Base-by-base conservation (phyloP, 2,888 invertebrate species). In the Craniophora ligustri region DNA sequence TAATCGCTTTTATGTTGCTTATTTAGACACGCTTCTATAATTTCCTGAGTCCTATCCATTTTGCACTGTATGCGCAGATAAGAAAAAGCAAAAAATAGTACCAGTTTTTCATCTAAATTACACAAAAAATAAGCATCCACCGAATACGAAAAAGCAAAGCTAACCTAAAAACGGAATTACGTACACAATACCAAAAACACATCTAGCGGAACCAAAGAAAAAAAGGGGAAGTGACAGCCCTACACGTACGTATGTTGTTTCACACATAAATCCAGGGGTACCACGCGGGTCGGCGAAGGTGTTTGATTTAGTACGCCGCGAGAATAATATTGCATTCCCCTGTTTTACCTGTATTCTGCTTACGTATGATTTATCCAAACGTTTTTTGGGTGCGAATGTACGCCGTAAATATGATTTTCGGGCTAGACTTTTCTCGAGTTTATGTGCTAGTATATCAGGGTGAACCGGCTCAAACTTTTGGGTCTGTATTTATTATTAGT, bases 271-370 rank as follows among this genome's bases (percentile, higher is more conserved):
- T 78, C 69, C 67, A 41, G 57, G 41, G 47, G 56, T 60, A 64
- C 45, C 67, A 63, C 62, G 64, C 56, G 60, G 70, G 70, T 60
- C 64, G 56, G 67, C 58, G 53, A 39, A 73, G 74, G 72, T 72
- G 67, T 73, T 70, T 81, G 81, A 81, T 80, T 80, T 81, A 81
- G 55, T 74, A 69, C 64, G 57, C 70, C 61, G 36, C 53, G 66
- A 54, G 71, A 72, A 74, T 76, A 73, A 76, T 74, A 76, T 74
- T 77, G 72, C 77, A 72, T 71, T 77, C 72, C 67, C 67, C 60
- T 67, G 70, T 72, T 72, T 72, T 70, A 66, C 64, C 51, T 59
- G 58, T 60, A 65, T 63, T 67, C 60, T 68, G 40, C 61, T 58
- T 64, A 71, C 69, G 56, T 67, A 62, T 67, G 75, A 72, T 72